A percentile compares a stretch with the other conserved stretches of the same genome.
These are phyloP conservation scores for Philereme transversata DNA, from an alignment of 2,888 invertebrate species.

Conservation along the genomic window DNA sequence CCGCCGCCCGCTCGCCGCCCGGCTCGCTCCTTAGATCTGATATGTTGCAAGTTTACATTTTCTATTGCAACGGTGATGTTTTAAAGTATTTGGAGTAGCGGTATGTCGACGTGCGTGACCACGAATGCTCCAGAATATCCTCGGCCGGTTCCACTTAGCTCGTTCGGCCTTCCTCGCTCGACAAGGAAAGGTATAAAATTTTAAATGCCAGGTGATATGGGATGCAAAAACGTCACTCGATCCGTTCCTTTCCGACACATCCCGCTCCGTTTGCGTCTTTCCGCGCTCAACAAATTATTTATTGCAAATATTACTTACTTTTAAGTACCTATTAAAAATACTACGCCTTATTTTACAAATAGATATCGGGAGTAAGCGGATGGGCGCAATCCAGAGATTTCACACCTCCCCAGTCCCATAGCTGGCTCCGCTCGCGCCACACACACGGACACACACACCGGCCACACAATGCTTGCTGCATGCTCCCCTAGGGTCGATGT, in stretches of 20 bases:
- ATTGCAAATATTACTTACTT: constrained; percentile 1
- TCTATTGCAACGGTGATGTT: constrained; percentile 78
- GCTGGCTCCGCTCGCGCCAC: constrained; percentile 83
- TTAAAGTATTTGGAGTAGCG: constrained; percentile 81
- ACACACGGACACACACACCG: constrained; percentile 65
- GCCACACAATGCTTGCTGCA: constrained; percentile 74
- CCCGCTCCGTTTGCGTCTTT: constrained; percentile 66
- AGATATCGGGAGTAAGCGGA: constrained; percentile 51
- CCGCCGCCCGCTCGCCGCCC: constrained; percentile 67
- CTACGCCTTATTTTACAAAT: constrained; percentile 12
- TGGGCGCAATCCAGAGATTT: constrained; percentile 62
- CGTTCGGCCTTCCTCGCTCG: constrained; percentile 82
- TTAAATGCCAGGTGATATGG: constrained; percentile 83
- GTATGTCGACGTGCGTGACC: constrained; percentile 82
- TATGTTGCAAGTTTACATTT: constrained; percentile 79
- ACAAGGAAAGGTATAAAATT: constrained; percentile 84
- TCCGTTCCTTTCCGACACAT: constrained; percentile 71
- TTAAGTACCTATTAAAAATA: constrained; percentile 1
- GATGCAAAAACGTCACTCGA: constrained; percentile 78
- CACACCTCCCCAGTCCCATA: constrained; percentile 67
- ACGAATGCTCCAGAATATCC: constrained; percentile 81
- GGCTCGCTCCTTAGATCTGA: constrained; percentile 73
- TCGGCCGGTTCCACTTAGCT: constrained; percentile 81
- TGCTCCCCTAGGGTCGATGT: constrained; percentile 69
- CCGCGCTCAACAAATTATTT: constrained; percentile 53